Conservation (phyloP, 2,888 invertebrate genomes). For the Belgica antarctica region DNA sequence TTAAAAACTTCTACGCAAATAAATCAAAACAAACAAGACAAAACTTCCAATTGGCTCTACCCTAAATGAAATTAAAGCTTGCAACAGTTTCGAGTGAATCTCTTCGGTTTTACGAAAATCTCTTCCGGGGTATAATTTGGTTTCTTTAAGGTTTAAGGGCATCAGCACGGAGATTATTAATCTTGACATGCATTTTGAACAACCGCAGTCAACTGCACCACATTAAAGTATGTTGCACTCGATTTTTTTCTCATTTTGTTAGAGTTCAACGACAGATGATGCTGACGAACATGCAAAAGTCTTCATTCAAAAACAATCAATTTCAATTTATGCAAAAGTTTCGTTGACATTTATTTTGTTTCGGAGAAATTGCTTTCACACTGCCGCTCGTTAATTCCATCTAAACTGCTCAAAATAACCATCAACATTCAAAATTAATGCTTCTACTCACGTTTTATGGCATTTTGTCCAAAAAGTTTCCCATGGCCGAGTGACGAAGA, state of each 20-base stretch:
- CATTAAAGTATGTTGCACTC: constrained; percentile 21
- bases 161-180: background rate
- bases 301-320: background rate
- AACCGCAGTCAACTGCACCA: constrained; percentile 1
- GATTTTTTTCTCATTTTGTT: too few species aligned
- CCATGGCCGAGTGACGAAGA: background rate
- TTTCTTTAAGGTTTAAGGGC: background rate
- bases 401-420: background rate
- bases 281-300: background rate
- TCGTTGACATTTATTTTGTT: background rate
- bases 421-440: background rate
- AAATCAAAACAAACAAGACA: too few species aligned
- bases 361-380: background rate
- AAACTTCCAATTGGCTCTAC: too few species aligned
- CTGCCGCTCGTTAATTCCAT: background rate
- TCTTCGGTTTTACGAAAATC: too few species aligned
- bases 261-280: constrained; percentile 15
- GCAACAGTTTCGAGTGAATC: background rate
- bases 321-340: background rate
- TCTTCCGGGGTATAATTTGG: constrained; percentile 25
- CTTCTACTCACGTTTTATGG: background rate
- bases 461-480: background rate
- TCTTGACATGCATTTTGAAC: constrained; percentile 1
- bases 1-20: too few species aligned
- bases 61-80: background rate